A percentile compares a stretch with the other conserved stretches of the same genome.
Evolutionary conservation across 2,888 invertebrate genomes (phyloP).

Genomic region (Orthosia cruda): DNA sequence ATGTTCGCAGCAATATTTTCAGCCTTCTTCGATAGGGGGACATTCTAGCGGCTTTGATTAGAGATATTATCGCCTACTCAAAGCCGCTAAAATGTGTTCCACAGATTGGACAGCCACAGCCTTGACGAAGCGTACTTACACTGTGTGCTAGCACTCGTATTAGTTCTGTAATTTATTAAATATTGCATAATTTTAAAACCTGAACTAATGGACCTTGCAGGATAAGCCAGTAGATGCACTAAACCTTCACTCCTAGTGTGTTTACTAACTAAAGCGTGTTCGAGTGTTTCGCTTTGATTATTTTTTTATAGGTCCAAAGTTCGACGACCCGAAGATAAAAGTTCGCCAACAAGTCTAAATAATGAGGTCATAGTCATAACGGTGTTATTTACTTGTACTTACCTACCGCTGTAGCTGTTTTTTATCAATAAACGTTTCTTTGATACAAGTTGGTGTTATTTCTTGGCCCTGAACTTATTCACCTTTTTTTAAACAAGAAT

Average conservation of each 20-base stretch:
- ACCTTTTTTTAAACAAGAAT: neutral
- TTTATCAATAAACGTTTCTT: constrained; percentile 49
- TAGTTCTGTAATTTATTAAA: constrained; percentile 5
- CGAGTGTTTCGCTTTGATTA: constrained; percentile 38
- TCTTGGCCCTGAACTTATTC: constrained; percentile 12
- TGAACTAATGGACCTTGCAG: neutral
- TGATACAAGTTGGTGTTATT: constrained; percentile 31
- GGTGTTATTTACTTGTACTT: constrained; percentile 33
- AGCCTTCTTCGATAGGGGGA: neutral
- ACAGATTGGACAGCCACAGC: neutral
- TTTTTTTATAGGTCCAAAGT: constrained; percentile 49
- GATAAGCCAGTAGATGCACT: neutral
- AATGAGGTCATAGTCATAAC: constrained; percentile 41
- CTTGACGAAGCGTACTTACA: neutral
- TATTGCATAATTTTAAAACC: neutral
- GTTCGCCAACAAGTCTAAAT: constrained; percentile 18
- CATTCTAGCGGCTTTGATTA: neutral
- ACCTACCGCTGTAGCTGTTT: constrained; percentile 27
- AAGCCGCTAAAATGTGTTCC: neutral
- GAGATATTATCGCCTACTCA: neutral
- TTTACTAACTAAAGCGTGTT: constrained; percentile 34
- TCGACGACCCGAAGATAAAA: constrained; percentile 50
- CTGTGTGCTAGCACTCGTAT: constrained; percentile 10
- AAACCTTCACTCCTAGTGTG: constrained; percentile 9
- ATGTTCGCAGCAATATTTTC: neutral